Evolutionary conservation across 37 sponge, comb jelly and placozoan genomes (phyloP).

Genomic region (Eunapius fragilis): DNA sequence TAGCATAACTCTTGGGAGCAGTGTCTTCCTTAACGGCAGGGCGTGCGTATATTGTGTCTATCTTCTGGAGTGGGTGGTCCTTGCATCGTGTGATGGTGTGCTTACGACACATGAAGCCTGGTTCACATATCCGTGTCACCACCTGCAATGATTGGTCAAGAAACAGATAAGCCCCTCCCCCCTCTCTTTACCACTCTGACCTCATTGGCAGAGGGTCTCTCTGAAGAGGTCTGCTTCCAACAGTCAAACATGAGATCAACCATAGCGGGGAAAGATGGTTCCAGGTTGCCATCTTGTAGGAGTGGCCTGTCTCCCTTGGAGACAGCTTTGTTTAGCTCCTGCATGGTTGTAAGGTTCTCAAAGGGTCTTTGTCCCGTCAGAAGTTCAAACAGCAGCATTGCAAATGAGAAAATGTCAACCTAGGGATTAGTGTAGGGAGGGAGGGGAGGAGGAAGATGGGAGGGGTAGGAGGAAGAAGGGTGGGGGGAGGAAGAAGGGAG

Average conservation of each 20-base stretch:
- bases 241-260: constrained; percentile 88
- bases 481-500: no score
- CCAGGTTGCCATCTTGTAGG: constrained; percentile 71
- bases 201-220: constrained; percentile 79
- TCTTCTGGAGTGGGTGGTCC: constrained; percentile 77
- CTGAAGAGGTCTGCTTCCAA: constrained; percentile 76
- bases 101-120: constrained; percentile 77
- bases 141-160: constrained; percentile 36
- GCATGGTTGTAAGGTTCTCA: constrained; percentile 65
- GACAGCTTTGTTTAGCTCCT: constrained; percentile 85
- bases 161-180: not conserved
- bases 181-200: constrained; percentile 26
- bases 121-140: constrained; percentile 47
- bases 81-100: constrained; percentile 54
- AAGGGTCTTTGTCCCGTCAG: constrained; percentile 89
- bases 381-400: constrained; percentile 94
- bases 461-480: no score
- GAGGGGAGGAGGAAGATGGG: not conserved
- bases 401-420: constrained; percentile 96
- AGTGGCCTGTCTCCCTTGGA: constrained; percentile 70
- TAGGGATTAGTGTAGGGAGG: not conserved
- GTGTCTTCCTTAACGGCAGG: constrained; percentile 47
- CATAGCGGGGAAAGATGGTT: constrained; percentile 79
- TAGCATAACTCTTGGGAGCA: constrained; percentile 36
- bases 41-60: constrained; percentile 63